Evolutionary conservation across 1,140 invertebrate genomes (phyloP).

Genomic region (Ceratina australensis): DNA sequence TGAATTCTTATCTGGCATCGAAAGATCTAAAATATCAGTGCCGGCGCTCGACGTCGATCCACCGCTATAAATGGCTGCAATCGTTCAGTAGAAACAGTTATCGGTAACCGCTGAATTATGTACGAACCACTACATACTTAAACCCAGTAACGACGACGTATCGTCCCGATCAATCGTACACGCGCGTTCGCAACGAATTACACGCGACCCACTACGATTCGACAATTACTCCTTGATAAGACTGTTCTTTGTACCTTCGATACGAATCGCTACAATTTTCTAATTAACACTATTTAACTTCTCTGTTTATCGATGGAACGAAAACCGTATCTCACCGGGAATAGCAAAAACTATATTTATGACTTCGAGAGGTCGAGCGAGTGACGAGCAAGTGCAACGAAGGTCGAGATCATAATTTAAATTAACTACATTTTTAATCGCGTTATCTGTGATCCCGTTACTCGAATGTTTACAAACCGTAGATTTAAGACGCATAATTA

Average conservation of each 20-base stretch:
- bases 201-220: slow-evolving; percentile 68
- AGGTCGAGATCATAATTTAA: slow-evolving; percentile 20
- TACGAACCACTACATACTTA: too few relatives aligned
- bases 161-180: background rate
- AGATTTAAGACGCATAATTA: background rate
- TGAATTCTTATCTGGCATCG: slow-evolving; percentile 94
- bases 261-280: slow-evolving; percentile 18
- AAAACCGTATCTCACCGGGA: slow-evolving; percentile 37
- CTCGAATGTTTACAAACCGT: too few relatives aligned
- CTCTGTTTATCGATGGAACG: slow-evolving; percentile 44
- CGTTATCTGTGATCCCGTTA: slow-evolving; percentile 57
- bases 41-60: slow-evolving; percentile 74
- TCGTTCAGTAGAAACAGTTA: slow-evolving; percentile 20
- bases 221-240: slow-evolving; percentile 55
- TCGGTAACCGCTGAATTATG: background rate
- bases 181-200: background rate
- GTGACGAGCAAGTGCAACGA: background rate
- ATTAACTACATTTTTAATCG: slow-evolving; percentile 25
- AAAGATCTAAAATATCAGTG: slow-evolving; percentile 90
- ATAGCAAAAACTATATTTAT: slow-evolving; percentile 21
- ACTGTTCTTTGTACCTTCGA: slow-evolving; percentile 31
- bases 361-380: slow-evolving; percentile 37
- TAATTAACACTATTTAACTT: slow-evolving; percentile 16
- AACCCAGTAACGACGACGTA: too few relatives aligned
- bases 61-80: slow-evolving; percentile 73